Conservation (phyloP, 2,113 vertebrate species). For the Eurypyga helias region DNA sequence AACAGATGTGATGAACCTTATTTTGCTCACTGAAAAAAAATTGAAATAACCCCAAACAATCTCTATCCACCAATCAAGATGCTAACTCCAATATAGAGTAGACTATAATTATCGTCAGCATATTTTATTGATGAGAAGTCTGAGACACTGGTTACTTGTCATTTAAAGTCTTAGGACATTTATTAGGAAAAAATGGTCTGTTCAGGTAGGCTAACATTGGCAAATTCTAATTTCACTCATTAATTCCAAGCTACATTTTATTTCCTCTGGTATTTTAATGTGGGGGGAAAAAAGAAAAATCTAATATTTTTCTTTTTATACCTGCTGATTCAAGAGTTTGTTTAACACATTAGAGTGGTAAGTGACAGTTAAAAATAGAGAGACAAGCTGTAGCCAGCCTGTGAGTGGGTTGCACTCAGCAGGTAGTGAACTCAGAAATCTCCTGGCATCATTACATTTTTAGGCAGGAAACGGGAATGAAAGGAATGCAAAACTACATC, state of each 20-base stretch:
- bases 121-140: background rate
- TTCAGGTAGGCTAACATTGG: background rate
- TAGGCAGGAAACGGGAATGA: background rate
- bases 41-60: background rate
- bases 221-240: background rate
- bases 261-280: background rate
- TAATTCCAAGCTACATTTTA: background rate
- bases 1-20: background rate
- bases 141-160: rapidly evolving
- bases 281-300: background rate
- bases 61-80: background rate
- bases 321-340: background rate
- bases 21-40: background rate
- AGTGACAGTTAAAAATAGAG: background rate
- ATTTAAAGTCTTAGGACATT: background rate
- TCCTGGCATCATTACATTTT: background rate
- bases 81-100: background rate
- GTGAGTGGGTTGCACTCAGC: background rate
- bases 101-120: background rate
- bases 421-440: background rate
- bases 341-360: background rate
- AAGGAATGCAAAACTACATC: background rate
- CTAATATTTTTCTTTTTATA: background rate
- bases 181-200: background rate
- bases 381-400: background rate